Percentiles rank a stretch among this genome's conserved stretches.
Evolutionary conservation across 2,888 invertebrate species (phyloP).

Genomic region (Hermodice carunculata): DNA sequence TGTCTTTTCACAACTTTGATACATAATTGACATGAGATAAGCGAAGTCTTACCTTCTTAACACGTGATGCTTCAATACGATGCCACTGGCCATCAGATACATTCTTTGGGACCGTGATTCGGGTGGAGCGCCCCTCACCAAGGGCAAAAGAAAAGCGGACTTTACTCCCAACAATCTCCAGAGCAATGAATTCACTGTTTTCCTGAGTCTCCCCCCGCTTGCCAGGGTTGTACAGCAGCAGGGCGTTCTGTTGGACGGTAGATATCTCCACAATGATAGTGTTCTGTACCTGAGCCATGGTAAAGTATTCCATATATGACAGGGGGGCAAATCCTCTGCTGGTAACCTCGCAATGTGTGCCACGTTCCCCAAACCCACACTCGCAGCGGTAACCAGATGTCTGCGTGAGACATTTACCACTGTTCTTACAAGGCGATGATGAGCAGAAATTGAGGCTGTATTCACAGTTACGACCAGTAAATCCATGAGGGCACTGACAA

Average conservation of each 20-base stretch:
- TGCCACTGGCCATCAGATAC: conserved; percentile 92
- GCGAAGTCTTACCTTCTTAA: conserved; percentile 48
- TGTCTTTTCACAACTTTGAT: not conserved
- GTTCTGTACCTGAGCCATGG: conserved; percentile 85
- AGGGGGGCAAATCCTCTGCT: conserved; percentile 91
- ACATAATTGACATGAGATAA: not conserved
- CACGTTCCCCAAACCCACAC: conserved; percentile 88
- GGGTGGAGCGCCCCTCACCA: conserved; percentile 80
- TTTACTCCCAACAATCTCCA: conserved; percentile 87
- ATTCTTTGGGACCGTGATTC: conserved; percentile 78
- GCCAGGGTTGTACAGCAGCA: conserved; percentile 84
- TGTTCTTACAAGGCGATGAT: conserved; percentile 52
- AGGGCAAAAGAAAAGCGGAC: conserved; percentile 84
- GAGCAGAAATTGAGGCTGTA: conserved; percentile 46
- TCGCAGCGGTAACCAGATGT: conserved; percentile 81
- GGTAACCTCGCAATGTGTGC: conserved; percentile 90
- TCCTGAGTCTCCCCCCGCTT: conserved; percentile 74
- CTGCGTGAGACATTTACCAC: conserved; percentile 50
- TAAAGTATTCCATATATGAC: conserved; percentile 90
- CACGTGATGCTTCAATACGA: conserved; percentile 76
- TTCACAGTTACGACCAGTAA: conserved; percentile 56
- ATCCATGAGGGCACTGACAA: conserved; percentile 56
- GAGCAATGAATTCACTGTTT: conserved; percentile 86
- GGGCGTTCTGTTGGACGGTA: conserved; percentile 86
- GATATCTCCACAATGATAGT: conserved; percentile 91